A percentile compares a stretch with the other conserved stretches of the same genome.
phyloP scores from a whole-genome alignment of 1,140 invertebrate genomes.

The Tribolium castaneum region DNA sequence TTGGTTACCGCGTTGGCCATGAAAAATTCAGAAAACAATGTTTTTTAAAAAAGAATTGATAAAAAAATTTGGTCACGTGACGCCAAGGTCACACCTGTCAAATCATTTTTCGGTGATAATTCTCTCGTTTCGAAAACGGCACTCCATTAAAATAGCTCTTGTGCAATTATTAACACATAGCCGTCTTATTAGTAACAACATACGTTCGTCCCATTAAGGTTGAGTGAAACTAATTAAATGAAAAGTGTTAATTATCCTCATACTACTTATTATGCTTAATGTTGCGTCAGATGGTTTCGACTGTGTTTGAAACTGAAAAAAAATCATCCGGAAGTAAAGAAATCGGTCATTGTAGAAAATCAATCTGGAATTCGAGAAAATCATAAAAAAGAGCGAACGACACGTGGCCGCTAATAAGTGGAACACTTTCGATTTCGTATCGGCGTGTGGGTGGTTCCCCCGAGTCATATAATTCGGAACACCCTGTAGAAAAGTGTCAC shows the following conservation, averaged over 20 bases:
- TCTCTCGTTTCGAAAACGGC: background rate
- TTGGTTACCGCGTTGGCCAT: too few species aligned
- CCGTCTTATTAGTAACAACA: background rate
- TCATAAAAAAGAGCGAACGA: background rate
- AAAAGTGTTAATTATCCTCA: background rate
- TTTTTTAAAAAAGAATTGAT: too few species aligned
- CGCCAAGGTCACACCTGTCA: too few species aligned
- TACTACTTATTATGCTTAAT: background rate
- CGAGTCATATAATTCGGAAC: too few species aligned
- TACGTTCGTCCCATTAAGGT: constrained; percentile 20
- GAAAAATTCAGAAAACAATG: too few species aligned
- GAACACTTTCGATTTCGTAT: constrained; percentile 19
- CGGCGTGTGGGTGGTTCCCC: background rate
- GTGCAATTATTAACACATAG: background rate
- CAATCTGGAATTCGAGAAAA: constrained; percentile 4
- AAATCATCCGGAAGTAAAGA: background rate
- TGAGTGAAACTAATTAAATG: constrained; percentile 11
- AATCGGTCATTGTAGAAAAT: background rate
- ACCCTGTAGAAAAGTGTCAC: too few species aligned
- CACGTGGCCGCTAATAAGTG: background rate
- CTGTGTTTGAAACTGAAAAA: background rate
- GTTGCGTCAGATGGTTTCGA: background rate
- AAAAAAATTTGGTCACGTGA: too few species aligned
- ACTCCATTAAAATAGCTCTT: background rate
- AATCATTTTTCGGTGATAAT: too few species aligned